phyloP scores from a whole-genome alignment of 2,888 invertebrate species.

The Cephalotes varians region DNA sequence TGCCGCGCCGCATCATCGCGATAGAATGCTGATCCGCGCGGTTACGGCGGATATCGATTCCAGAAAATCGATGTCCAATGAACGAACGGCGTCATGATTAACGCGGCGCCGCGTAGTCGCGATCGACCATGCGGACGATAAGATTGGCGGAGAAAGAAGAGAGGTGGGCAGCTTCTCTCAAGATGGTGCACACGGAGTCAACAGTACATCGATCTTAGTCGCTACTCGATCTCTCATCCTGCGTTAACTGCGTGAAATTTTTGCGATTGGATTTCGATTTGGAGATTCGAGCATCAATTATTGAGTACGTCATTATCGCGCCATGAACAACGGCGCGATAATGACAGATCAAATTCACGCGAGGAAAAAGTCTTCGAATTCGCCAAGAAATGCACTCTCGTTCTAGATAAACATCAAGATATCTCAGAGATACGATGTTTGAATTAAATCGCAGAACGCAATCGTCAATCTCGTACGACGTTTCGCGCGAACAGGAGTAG shows the following conservation, averaged over 20 bases:
- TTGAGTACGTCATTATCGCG: no score
- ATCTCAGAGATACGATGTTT: neutral
- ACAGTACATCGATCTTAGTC: conserved; percentile 4
- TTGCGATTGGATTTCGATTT: neutral
- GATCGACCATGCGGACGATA: conserved; percentile 29
- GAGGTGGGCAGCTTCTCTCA: conserved; percentile 27
- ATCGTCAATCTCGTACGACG: conserved; percentile 60
- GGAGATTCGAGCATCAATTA: neutral
- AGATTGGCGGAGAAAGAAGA: conserved; percentile 30
- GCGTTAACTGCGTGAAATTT: neutral
- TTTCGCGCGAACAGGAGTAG: conserved; percentile 46
- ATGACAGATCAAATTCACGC: neutral
- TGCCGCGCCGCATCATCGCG: neutral
- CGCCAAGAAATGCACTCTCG: neutral
- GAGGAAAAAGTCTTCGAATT: no score
- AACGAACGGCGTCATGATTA: conserved; percentile 61
- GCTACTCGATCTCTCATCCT: neutral
- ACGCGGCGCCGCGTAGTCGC: conserved; percentile 68
- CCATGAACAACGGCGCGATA: neutral
- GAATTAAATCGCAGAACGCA: neutral
- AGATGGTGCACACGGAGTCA: conserved; percentile 28
- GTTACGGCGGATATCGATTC: conserved; percentile 14
- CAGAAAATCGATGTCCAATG: conserved; percentile 39
- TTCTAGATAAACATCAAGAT: neutral
- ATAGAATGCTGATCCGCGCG: neutral